A percentile compares a stretch with the other conserved stretches of the same genome.
phyloP scores from a whole-genome alignment of 2,113 vertebrate genomes.

The Sclerurus mexicanus region DNA sequence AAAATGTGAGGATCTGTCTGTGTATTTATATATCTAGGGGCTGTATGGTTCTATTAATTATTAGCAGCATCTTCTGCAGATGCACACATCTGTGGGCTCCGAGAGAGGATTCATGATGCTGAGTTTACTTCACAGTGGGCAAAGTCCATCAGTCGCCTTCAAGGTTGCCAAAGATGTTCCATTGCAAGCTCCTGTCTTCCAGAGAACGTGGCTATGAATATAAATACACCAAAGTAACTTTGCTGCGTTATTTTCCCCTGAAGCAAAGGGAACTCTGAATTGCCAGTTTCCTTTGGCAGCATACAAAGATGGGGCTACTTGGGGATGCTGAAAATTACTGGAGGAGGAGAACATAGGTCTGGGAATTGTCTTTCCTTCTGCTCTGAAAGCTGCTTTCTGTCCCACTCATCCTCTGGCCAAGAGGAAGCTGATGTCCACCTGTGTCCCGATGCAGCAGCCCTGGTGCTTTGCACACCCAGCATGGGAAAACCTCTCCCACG shows the following conservation, averaged over 20 bases:
- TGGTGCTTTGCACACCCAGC: not conserved
- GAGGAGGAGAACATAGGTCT: not conserved
- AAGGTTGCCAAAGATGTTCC: not conserved
- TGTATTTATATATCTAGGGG: constrained; percentile 17
- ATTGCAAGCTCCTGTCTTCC: not conserved
- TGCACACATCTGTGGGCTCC: not conserved
- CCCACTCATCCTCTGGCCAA: not conserved
- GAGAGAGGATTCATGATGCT: not conserved
- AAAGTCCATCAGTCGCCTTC: not conserved
- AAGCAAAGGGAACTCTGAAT: not conserved
- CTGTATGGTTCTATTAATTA: constrained; percentile 38
- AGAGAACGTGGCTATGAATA: not conserved
- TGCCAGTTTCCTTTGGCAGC: not conserved
- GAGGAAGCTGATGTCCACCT: not conserved
- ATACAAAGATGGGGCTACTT: not conserved
- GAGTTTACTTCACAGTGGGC: not conserved
- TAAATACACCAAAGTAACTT: not conserved
- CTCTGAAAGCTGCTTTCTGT: not conserved
- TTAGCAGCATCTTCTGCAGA: not conserved
- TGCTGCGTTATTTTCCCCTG: not conserved
- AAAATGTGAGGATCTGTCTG: constrained; percentile 20
- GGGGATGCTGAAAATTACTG: not conserved
- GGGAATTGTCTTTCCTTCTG: not conserved
- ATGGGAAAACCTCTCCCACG: not conserved
- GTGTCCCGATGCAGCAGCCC: not conserved